Evolutionary conservation across 2,113 vertebrate genomes (phyloP).

Genomic region (Tachycineta bicolor): DNA sequence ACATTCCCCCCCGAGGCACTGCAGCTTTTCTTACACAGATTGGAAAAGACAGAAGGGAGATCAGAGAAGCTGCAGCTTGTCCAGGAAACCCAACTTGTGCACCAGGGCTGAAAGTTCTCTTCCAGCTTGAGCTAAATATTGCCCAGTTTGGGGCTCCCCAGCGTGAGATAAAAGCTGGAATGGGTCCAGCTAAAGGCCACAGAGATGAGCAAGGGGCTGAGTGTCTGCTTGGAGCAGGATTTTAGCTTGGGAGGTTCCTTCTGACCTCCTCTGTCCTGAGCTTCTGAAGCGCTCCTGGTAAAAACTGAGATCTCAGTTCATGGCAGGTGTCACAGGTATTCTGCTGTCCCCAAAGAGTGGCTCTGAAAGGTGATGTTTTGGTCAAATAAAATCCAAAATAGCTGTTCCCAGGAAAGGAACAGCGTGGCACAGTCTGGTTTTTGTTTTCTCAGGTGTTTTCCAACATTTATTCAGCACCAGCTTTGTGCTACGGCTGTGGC

Average conservation of each 20-base stretch:
- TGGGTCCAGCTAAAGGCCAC: not conserved
- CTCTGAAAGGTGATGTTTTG: not conserved
- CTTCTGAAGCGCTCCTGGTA: not conserved
- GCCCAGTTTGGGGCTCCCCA: not conserved
- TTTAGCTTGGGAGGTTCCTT: not conserved
- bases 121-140: not conserved
- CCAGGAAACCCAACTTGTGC: not conserved
- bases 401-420: not conserved
- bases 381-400: not conserved
- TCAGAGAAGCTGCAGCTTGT: constrained; percentile 9
- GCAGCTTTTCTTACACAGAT: not conserved
- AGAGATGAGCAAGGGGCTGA: not conserved
- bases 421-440: rapidly evolving
- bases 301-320: not conserved
- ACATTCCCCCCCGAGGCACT: not conserved
- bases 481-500: not conserved
- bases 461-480: not conserved
- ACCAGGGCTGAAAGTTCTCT: not conserved
- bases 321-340: not conserved
- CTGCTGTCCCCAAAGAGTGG: not conserved
- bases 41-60: constrained; percentile 10
- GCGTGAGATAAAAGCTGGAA: rapidly evolving
- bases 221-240: not conserved
- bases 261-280: not conserved
- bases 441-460: not conserved